These are phyloP conservation scores for Scaptodrosophila latifasciaeformis DNA, from an alignment of 2,888 invertebrate species.

Conservation along the genomic window DNA sequence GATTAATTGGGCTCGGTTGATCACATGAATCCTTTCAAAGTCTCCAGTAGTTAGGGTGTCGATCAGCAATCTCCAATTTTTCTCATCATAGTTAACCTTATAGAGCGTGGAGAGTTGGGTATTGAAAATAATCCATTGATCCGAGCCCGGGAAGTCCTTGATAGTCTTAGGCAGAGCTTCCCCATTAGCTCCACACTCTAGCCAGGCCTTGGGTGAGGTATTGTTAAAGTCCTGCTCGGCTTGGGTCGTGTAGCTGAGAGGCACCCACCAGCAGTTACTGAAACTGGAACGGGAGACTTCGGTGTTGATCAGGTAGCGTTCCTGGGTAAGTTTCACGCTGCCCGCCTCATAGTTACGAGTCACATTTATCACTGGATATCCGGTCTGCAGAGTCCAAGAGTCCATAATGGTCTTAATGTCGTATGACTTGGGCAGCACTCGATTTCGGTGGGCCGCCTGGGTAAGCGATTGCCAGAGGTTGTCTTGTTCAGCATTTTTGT, in stretches of 20 bases:
- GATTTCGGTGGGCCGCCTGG: conserved; percentile 76
- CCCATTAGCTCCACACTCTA: conserved; percentile 73
- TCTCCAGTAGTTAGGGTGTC: conserved; percentile 77
- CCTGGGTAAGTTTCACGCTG: conserved; percentile 78
- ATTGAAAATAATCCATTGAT: conserved; percentile 85
- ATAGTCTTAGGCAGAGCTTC: conserved; percentile 56
- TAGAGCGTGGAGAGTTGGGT: conserved; percentile 83
- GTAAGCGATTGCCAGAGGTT: conserved; percentile 89
- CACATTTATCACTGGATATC: conserved; percentile 86
- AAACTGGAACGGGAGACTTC: conserved; percentile 48
- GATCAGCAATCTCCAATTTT: conserved; percentile 83
- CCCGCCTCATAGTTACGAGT: conserved; percentile 78
- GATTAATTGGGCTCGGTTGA: conserved; percentile 88
- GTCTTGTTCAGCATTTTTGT: conserved; percentile 86
- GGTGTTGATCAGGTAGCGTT: conserved; percentile 72
- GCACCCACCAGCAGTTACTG: conserved; percentile 79
- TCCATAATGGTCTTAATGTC: conserved; percentile 87
- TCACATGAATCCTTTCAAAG: conserved; percentile 78
- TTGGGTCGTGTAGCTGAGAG: conserved; percentile 78
- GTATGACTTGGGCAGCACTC: conserved; percentile 77
- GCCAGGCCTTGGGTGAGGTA: conserved; percentile 77
- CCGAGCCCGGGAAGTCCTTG: conserved; percentile 73
- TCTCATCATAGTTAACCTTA: conserved; percentile 85
- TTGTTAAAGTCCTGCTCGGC: conserved; percentile 76
- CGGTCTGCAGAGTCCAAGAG: conserved; percentile 90